These are phyloP conservation scores for Anoplophora glabripennis DNA, from an alignment of 1,140 invertebrate genomes.

Conservation along the genomic window DNA sequence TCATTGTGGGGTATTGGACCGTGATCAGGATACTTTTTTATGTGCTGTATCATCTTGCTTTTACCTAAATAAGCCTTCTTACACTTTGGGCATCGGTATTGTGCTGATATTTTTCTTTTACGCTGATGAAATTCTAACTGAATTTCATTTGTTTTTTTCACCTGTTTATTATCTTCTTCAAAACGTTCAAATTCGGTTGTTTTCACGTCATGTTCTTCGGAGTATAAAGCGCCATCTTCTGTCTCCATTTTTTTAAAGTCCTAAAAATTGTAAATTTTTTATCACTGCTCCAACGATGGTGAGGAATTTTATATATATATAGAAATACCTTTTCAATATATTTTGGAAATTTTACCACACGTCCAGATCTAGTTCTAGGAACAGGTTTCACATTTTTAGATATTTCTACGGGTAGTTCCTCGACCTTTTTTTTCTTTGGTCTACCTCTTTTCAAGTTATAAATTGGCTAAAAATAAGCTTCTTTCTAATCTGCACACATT, in stretches of 20 bases:
- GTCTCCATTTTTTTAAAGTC: slow-evolving; percentile 42
- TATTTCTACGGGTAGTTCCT: slow-evolving; percentile 22
- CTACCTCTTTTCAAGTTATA: slow-evolving; percentile 29
- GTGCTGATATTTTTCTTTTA: slow-evolving; percentile 55
- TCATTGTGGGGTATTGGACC: slow-evolving; percentile 43
- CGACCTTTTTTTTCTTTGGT: slow-evolving; percentile 28
- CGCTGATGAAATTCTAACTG: slow-evolving; percentile 27
- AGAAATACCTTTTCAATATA: slow-evolving; percentile 39
- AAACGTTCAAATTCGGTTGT: slow-evolving; percentile 36
- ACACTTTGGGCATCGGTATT: slow-evolving; percentile 58
- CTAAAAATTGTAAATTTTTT: slow-evolving; percentile 20
- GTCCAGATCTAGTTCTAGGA: slow-evolving; percentile 40
- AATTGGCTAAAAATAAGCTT: slow-evolving; percentile 21
- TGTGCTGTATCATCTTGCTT: slow-evolving; percentile 59
- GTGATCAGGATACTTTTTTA: slow-evolving; percentile 62
- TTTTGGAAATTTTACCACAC: slow-evolving; percentile 41
- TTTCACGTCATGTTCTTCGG: slow-evolving; percentile 28
- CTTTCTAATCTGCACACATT: slow-evolving; percentile 2
- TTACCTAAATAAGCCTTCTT: slow-evolving; percentile 58
- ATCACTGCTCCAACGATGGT: neutral
- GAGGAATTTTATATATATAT: neutral
- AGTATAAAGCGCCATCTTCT: slow-evolving; percentile 10
- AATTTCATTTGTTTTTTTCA: slow-evolving; percentile 13
- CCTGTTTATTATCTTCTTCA: slow-evolving; percentile 15
- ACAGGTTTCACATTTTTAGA: slow-evolving; percentile 16